Conservation (phyloP, 2,113 vertebrate genomes). For the Perccottus glenii region DNA sequence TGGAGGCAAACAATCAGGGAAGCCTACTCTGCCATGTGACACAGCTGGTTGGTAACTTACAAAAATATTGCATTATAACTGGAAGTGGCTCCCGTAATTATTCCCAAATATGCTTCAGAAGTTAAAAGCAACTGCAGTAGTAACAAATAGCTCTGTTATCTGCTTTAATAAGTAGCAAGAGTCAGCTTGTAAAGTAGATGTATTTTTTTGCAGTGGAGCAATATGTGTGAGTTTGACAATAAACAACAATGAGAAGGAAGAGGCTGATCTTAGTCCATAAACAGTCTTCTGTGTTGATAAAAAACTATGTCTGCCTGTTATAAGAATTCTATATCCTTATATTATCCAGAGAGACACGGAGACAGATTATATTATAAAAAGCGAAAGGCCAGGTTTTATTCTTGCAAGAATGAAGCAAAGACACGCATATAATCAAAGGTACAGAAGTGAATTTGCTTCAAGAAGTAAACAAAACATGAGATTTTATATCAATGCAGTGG, state of each 20-base stretch:
- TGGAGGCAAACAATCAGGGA: slow-evolving; percentile 31
- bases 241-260: slow-evolving; percentile 64
- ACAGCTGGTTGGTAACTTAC: slow-evolving; percentile 51
- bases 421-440: no score
- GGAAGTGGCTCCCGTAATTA: slow-evolving; percentile 2
- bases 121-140: neutral
- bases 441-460: no score
- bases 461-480: no score
- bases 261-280: slow-evolving; percentile 53
- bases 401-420: no score
- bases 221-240: slow-evolving; percentile 50
- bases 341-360: no score
- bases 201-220: neutral
- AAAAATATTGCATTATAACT: slow-evolving; percentile 41
- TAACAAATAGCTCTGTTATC: neutral
- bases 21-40: slow-evolving; percentile 30
- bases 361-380: no score
- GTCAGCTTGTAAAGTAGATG: neutral
- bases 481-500: no score
- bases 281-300: slow-evolving; percentile 69
- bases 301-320: neutral
- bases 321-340: no score
- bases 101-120: slow-evolving; percentile 37
- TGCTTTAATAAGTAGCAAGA: neutral
- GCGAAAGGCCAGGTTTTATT: no score